These are phyloP conservation scores for Strigops habroptila DNA, from an alignment of 2,113 vertebrate species.

Conservation along the genomic window DNA sequence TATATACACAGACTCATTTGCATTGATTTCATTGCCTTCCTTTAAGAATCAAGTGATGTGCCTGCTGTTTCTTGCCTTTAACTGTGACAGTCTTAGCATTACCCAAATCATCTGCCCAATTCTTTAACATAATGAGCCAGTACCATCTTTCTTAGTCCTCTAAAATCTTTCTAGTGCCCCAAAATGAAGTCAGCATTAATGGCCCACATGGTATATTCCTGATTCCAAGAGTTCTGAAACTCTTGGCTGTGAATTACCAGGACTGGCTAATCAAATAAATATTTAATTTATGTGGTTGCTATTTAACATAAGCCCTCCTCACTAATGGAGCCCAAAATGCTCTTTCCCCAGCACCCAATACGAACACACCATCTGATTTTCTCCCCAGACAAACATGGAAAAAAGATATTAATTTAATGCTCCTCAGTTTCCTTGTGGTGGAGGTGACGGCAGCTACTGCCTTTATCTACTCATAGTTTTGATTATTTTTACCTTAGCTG, in stretches of 20 bases:
- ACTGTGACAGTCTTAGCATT: not conserved
- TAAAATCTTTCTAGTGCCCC: not conserved
- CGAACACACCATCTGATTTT: not conserved
- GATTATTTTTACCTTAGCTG: not conserved
- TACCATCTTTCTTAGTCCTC: not conserved
- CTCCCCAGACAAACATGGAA: not conserved
- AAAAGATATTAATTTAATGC: not conserved
- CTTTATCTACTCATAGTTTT: not conserved
- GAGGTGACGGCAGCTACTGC: not conserved
- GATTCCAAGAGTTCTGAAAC: not conserved
- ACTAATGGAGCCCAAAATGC: not conserved
- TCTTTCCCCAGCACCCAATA: not conserved
- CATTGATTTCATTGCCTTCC: not conserved
- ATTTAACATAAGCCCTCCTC: not conserved
- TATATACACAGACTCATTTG: not conserved
- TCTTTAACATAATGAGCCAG: not conserved
- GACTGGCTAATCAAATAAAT: not conserved
- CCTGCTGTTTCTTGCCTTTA: not conserved
- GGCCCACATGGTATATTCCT: accelerated
- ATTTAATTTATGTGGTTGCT: not conserved
- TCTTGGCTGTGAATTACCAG: not conserved
- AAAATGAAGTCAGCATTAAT: not conserved
- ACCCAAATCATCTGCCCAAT: not conserved
- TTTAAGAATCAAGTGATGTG: not conserved
- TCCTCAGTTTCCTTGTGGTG: not conserved